Evolutionary conservation across 2,888 invertebrate species (phyloP), one percentile per base, ranked within the genome.

Genomic region (Stenodema calcarata): DNA sequence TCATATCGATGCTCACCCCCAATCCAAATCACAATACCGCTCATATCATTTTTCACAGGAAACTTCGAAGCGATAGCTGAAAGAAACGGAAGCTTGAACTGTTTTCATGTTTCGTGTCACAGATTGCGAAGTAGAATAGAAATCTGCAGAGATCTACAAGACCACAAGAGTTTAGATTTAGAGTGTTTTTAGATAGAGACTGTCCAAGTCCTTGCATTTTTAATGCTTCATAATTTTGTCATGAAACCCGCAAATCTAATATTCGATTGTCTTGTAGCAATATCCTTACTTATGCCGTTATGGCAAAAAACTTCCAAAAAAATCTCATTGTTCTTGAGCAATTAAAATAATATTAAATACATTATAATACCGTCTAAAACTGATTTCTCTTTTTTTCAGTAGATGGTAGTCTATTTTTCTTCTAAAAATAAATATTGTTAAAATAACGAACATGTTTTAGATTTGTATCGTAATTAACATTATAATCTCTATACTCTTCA

Each of bases 221-320:
- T 81, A 84, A 87, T 85, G 84, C 87, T 81, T 84, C 30, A 35
- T 75, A 30, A 27, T 81, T 54, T 28, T 80, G 2, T 14, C 50
- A 76, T 85, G 44, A 76, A 86, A 86, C 84, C 88, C 80, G 87
- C 87, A 89, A 88, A 87, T 76, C 89, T 89, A 89, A 88, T 47
- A 85, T 88, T 88, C 89, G 89, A 89, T 89, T 89, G 89, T 89
- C 89, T 89, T 87, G 87, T 89, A 88, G 89, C 89, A 89, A 89
- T 88, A 75, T 82, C 81, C 81, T 81, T 81, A 42, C 23, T 84
- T 54, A 35, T 35, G 84, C 84, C 84, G 30, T 75, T 69, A 84
- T 69, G 81, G 73, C 80, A 86, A 81, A 86, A 81, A 82, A 80
- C 50, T 47, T 47, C 47, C 27, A 84, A 44, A 27, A 7, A 75